Evolutionary conservation across 1,140 invertebrate genomes (phyloP).

Genomic region (Parapsyche elsis): DNA sequence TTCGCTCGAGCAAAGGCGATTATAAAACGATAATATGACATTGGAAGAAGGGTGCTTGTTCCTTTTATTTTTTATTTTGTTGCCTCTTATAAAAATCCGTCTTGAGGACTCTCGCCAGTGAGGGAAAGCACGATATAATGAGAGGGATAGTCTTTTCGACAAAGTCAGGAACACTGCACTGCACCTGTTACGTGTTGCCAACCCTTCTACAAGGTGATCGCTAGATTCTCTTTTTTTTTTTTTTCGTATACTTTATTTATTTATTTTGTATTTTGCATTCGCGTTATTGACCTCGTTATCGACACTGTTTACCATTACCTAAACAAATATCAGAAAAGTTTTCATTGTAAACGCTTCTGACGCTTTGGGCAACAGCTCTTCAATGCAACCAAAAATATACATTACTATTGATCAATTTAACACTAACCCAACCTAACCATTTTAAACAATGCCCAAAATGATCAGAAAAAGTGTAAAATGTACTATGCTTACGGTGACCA

Average conservation of each 20-base stretch:
- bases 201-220: constrained; percentile 44
- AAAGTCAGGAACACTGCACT: constrained; percentile 42
- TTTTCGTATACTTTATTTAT: constrained; percentile 1
- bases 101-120: constrained; percentile 16
- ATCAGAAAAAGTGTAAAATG: too few species aligned
- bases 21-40: constrained; percentile 39
- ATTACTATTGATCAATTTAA: too few species aligned
- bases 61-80: constrained; percentile 40
- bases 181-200: constrained; percentile 48
- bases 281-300: too few species aligned
- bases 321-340: too few species aligned
- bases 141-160: constrained; percentile 12
- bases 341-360: too few species aligned
- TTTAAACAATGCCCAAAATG: too few species aligned
- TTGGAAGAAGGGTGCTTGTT: constrained; percentile 32
- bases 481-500: too few species aligned
- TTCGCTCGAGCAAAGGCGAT: constrained; percentile 27
- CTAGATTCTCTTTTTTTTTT: constrained; percentile 21
- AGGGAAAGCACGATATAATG: constrained; percentile 21
- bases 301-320: too few species aligned
- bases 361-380: too few species aligned
- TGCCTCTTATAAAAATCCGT: constrained; percentile 30
- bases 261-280: neutral
- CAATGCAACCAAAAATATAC: too few species aligned
- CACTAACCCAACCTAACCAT: too few species aligned